Conservation (phyloP, 2,113 vertebrate genomes). For the Brachypodius melanocephalos region DNA sequence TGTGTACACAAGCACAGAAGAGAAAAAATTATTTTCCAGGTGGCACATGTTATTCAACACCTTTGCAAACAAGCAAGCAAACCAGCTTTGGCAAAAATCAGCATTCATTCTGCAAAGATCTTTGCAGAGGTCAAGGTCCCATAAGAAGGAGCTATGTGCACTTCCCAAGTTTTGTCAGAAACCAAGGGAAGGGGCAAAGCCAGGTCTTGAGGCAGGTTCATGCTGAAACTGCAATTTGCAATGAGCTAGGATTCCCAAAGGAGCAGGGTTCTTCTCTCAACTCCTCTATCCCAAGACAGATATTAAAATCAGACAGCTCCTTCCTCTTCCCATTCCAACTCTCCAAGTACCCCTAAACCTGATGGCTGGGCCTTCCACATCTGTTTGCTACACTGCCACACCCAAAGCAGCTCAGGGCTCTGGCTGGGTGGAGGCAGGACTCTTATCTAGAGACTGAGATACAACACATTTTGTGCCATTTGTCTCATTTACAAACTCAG, state of each 20-base stretch:
- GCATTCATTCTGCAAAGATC: background rate
- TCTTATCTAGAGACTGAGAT: background rate
- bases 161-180: background rate
- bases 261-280: background rate
- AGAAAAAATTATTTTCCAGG: background rate
- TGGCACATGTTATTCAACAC: background rate
- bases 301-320: background rate
- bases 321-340: background rate
- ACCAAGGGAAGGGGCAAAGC: background rate
- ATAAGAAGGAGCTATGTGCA: background rate
- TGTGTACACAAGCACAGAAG: background rate
- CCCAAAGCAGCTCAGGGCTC: background rate
- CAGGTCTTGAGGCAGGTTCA: background rate
- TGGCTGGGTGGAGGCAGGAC: background rate
- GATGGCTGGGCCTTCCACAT: background rate
- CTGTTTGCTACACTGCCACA: background rate
- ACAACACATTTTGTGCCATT: fast-evolving
- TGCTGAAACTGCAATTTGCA: background rate
- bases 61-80: background rate
- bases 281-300: background rate
- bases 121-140: background rate
- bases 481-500: background rate
- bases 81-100: background rate
- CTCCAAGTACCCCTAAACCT: background rate
- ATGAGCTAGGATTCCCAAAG: background rate